A percentile compares a stretch with the other conserved stretches of the same genome.
Conservation (phyloP, 2,113 vertebrate genomes). For the Synodontis membranacea region DNA sequence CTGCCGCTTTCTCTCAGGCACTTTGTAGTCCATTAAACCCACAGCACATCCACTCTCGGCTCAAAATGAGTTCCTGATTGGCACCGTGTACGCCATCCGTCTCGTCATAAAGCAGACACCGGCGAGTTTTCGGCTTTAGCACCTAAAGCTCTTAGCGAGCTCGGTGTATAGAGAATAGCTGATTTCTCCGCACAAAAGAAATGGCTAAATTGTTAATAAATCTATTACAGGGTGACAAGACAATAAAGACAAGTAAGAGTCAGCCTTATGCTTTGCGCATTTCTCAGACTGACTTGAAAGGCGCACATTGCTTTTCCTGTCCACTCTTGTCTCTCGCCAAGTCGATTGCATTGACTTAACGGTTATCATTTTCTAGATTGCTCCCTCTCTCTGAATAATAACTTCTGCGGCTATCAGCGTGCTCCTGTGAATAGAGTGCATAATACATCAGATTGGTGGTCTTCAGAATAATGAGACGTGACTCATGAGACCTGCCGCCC, state of each 20-base stretch:
- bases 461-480: conserved; percentile 47
- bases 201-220: neutral
- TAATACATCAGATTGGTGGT: conserved; percentile 42
- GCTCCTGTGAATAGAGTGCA: conserved; percentile 8
- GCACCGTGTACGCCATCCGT: neutral
- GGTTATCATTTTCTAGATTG: conserved; percentile 40
- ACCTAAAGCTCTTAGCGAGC: conserved; percentile 6
- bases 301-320: neutral
- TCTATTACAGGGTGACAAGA: neutral
- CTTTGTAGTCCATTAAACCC: conserved; percentile 23
- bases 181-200: conserved; percentile 9
- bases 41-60: neutral
- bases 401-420: conserved; percentile 23
- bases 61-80: conserved; percentile 21
- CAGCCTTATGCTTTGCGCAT: neutral
- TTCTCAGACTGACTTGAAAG: neutral
- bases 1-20: neutral
- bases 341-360: conserved; percentile 23
- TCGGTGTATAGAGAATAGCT: neutral
- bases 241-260: neutral
- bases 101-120: neutral
- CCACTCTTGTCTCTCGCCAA: neutral
- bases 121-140: neutral
- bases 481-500: conserved; percentile 34
- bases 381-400: conserved; percentile 26